Evolutionary conservation across 1,140 invertebrate genomes (phyloP).

Genomic region (Trichomalopsis sarcophagae): DNA sequence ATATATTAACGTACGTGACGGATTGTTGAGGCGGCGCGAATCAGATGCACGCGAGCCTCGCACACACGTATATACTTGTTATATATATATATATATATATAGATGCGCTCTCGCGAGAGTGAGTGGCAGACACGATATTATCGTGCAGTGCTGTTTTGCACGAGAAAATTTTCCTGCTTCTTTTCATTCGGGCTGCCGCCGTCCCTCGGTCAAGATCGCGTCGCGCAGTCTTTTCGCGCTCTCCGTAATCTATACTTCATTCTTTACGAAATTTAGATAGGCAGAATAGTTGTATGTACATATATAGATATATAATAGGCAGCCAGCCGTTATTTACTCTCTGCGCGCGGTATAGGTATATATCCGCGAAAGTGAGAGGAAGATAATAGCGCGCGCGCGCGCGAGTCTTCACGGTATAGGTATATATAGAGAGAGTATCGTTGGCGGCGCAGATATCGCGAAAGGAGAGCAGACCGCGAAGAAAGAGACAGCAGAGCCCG

Average conservation of each 20-base stretch:
- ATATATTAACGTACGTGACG: slow-evolving; percentile 22
- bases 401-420: not conserved
- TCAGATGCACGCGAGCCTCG: not conserved
- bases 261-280: too few relatives aligned
- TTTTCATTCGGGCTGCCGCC: not conserved
- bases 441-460: not conserved
- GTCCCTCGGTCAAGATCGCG: not conserved
- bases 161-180: not conserved
- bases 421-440: not conserved
- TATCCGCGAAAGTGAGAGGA: not conserved
- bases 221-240: too few relatives aligned
- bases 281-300: too few relatives aligned
- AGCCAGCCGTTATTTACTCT: too few relatives aligned
- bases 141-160: not conserved
- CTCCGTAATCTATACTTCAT: too few relatives aligned
- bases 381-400: too few relatives aligned
- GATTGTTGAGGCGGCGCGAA: not conserved
- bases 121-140: not conserved
- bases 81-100: not conserved
- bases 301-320: too few relatives aligned
- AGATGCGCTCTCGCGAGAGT: not conserved
- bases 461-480: not conserved
- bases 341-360: not conserved
- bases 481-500: not conserved
- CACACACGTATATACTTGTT: too few relatives aligned